Evolutionary conservation across 2,797 vertebrate genomes (phyloP).

Genomic region (Macropus fuliginosus): DNA sequence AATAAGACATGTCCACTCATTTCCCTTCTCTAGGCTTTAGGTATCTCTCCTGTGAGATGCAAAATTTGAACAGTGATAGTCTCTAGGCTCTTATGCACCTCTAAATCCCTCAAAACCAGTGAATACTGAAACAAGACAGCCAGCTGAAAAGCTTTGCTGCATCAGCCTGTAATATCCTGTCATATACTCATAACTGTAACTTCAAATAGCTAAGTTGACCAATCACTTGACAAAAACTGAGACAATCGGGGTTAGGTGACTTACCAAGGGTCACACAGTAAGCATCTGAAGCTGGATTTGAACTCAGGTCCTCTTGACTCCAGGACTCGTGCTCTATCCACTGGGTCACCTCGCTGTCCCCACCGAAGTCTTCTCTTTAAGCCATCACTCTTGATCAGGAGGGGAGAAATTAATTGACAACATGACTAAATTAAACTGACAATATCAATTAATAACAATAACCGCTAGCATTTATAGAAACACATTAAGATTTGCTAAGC

Average conservation of each 20-base stretch:
- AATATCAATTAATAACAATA: neutral
- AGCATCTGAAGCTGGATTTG: neutral
- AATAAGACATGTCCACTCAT: neutral
- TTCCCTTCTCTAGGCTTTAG: neutral
- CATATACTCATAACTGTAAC: neutral
- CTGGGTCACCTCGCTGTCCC: neutral
- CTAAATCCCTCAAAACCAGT: neutral
- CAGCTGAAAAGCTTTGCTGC: neutral
- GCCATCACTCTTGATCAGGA: neutral
- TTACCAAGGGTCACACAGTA: neutral
- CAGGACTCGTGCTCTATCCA: neutral
- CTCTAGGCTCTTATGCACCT: neutral
- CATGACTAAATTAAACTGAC: too few relatives aligned
- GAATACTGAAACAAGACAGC: neutral
- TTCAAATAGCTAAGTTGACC: neutral
- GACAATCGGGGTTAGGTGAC: neutral
- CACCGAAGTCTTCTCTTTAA: neutral
- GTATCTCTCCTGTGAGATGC: neutral
- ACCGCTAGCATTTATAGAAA: too few relatives aligned
- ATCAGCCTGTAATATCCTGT: neutral
- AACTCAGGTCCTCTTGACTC: neutral
- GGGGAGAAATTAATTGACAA: too few relatives aligned
- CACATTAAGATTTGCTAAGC: too few relatives aligned
- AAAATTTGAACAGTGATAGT: neutral
- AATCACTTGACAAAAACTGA: neutral